Evolutionary conservation across 2,797 vertebrate species (phyloP).

Genomic region (Furcifer pardalis): DNA sequence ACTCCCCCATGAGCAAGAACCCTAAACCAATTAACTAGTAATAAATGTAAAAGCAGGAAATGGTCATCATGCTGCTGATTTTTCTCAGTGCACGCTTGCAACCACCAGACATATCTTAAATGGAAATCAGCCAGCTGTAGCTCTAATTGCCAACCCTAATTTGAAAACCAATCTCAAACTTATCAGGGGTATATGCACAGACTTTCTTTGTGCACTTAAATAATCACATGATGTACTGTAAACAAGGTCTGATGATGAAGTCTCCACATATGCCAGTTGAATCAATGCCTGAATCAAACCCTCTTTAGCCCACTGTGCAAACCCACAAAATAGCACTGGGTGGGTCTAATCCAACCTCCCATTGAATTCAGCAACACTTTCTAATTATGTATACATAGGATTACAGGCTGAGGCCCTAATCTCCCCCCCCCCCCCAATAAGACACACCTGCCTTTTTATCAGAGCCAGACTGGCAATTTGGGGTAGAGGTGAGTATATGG

Average conservation of each 20-base stretch:
- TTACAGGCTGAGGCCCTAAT: neutral
- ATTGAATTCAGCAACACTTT: neutral
- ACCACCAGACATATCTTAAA: slow-evolving; percentile 46
- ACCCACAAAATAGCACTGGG: neutral
- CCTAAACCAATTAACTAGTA: neutral
- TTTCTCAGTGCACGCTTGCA: slow-evolving; percentile 13
- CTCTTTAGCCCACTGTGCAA: neutral
- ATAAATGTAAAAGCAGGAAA: neutral
- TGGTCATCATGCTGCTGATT: neutral
- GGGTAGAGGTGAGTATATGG: too few relatives aligned
- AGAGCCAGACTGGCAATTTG: neutral
- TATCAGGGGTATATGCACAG: neutral
- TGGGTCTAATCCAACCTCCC: neutral
- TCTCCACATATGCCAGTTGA: neutral
- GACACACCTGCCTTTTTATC: neutral
- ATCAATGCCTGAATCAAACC: neutral
- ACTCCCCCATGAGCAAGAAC: neutral
- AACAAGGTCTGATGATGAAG: slow-evolving; percentile 7
- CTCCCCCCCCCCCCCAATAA: too few relatives aligned
- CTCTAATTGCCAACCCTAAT: slow-evolving; percentile 54
- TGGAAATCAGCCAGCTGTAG: slow-evolving; percentile 49
- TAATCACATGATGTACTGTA: slow-evolving; percentile 10
- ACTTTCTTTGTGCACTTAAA: slow-evolving; percentile 31
- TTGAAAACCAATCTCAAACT: slow-evolving; percentile 50
- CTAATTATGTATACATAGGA: neutral